Evolutionary conservation across 2,113 vertebrate genomes (phyloP).

Genomic region (Dromas ardeola): DNA sequence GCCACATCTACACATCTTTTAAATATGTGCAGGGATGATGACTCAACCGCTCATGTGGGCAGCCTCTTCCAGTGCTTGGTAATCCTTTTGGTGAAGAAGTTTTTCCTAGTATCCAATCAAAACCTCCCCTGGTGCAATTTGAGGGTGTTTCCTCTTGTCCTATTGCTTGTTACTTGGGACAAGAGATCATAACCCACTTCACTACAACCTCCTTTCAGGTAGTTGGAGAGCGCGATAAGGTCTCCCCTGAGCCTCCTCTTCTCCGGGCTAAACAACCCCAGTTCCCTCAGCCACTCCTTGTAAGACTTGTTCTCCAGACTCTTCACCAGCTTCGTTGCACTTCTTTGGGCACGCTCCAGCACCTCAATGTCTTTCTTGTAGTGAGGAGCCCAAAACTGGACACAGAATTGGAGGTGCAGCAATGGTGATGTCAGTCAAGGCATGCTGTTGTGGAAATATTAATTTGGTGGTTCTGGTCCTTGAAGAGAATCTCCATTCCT

Average conservation of each 20-base stretch:
- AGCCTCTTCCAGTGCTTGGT: background rate
- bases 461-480: constrained; percentile 11
- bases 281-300: background rate
- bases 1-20: background rate
- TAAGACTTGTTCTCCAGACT: background rate
- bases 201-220: background rate
- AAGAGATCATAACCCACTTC: background rate
- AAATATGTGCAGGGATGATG: background rate
- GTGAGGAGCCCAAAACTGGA: background rate
- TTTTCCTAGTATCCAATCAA: background rate
- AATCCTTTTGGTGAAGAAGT: background rate
- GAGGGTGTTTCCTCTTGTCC: background rate
- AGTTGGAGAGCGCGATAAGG: background rate
- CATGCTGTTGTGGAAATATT: background rate
- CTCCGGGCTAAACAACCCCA: background rate
- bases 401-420: background rate
- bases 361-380: background rate
- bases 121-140: background rate
- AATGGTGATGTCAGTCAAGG: background rate
- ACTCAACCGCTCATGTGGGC: background rate
- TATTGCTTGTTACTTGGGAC: too few relatives aligned
- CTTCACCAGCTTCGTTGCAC: background rate
- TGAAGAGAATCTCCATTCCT: constrained; percentile 43
- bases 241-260: background rate
- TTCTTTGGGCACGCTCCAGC: background rate